Evolutionary conservation across 2,888 invertebrate species (phyloP), one percentile per base, ranked within the genome.

Genomic region (Pristionchus maxplancki): DNA sequence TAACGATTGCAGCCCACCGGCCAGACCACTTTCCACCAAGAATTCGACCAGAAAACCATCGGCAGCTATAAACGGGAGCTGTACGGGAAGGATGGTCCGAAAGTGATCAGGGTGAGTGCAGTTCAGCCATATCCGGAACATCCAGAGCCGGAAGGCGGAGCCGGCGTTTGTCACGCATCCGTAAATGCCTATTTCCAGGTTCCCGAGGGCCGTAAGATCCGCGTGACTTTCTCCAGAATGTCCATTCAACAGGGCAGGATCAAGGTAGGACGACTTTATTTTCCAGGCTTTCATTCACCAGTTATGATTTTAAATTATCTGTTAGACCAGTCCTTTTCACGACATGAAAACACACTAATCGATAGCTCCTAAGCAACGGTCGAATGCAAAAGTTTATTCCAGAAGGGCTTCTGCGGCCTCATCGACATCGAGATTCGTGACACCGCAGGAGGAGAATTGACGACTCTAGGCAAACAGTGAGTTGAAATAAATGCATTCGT

Each of bases 31-130:
- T 87, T n/a, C 86, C 20, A 50, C 48, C 28, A 15, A 20, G 71
- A 67, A 8, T 48, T 50, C 71, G 34, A 87, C 50, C 1, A 2
- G 17, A 71, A 17, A 71, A 31, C 4, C 9, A 15, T 31, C 34
- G 28, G 86, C 1, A 28, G 50, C 17, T 24, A 9, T 5, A 50
- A 87, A 28, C 40, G 31, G 67, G 34, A 44, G 1, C 6, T 48
- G 48, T 87, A 40, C 71, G 34, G 34, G 8, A 44, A 24, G 34
- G 67, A 67, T n/a, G 31, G 20, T 1, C 34, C 34, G 9, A 64
- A n/a, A 20, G 58, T 85, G 17, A 64, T 85, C 85, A 62, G 40
- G 64, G 71, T 71, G n/a, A n/a, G n/a, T n/a, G n/a, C n/a, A n/a
- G n/a, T n/a, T n/a, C n/a, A n/a, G n/a, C n/a, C n/a, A n/a, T n/a